phyloP scores from a whole-genome alignment of 2,797 vertebrate genomes.

The Coilia nasus region DNA sequence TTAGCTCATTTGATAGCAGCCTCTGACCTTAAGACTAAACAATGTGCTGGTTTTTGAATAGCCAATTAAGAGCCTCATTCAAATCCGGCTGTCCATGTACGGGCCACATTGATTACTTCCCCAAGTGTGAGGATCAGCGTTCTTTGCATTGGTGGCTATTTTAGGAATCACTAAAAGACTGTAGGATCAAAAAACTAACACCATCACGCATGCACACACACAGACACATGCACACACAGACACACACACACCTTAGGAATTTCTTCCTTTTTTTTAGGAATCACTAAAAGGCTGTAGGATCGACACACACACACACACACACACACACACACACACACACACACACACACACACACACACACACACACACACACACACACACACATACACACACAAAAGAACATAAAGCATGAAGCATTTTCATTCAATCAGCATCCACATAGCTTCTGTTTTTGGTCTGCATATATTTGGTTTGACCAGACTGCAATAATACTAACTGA shows the following conservation, averaged over 20 bases:
- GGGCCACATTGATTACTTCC: conserved; percentile 36
- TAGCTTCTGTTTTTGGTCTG: background rate
- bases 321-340: no score
- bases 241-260: no score
- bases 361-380: background rate
- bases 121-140: conserved; percentile 58
- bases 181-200: no score
- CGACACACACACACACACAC: no score
- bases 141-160: conserved; percentile 30
- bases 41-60: conserved; percentile 67
- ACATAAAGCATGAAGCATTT: background rate
- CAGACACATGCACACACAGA: no score
- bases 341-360: background rate
- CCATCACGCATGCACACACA: no score
- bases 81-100: conserved; percentile 47
- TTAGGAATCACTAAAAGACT: background rate
- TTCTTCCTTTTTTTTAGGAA: no score
- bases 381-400: background rate
- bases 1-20: conserved; percentile 67
- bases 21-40: conserved; percentile 69
- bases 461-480: background rate
- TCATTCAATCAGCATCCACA: background rate
- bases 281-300: no score
- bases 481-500: background rate
- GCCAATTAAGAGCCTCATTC: conserved; percentile 69